Evolutionary conservation across 2,888 invertebrate species (phyloP).

Genomic region (Ennomos erosarius): DNA sequence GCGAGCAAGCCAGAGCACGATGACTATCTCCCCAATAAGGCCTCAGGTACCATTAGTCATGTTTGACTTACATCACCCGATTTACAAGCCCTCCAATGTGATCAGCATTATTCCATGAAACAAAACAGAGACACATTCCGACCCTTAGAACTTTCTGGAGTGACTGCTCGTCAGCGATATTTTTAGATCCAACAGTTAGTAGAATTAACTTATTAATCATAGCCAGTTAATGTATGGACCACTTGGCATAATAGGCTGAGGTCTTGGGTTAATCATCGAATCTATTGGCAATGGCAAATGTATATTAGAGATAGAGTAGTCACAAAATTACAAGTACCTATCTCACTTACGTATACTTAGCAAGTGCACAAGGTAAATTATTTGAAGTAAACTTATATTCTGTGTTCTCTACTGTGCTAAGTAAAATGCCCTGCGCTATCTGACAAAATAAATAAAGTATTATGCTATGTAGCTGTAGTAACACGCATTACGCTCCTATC

Average conservation of each 20-base stretch:
- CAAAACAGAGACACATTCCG: conserved; percentile 37
- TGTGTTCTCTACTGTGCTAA: too few species aligned
- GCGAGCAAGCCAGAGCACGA: too few species aligned
- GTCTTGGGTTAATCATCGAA: conserved; percentile 27
- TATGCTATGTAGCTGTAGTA: too few species aligned
- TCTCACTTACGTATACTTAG: too few species aligned
- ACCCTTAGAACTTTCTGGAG: conserved; percentile 19
- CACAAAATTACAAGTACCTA: too few species aligned
- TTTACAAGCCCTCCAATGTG: conserved; percentile 10
- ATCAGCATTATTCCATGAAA: conserved; percentile 36
- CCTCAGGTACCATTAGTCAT: not conserved
- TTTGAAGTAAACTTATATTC: too few species aligned
- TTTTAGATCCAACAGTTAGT: conserved; percentile 47
- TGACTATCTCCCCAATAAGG: too few species aligned
- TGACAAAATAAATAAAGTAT: too few species aligned
- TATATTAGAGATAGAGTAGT: not conserved
- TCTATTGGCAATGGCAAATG: conserved; percentile 10
- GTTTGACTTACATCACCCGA: not conserved
- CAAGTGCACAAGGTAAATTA: too few species aligned
- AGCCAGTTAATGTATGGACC: conserved; percentile 19
- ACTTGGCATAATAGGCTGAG: conserved; percentile 44
- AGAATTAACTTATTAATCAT: conserved; percentile 27
- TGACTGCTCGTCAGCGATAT: conserved; percentile 42
- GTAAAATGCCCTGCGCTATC: too few species aligned
- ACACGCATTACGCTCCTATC: too few species aligned